Conservation (phyloP, 2,797 vertebrate genomes). For the Myotis daubentonii region DNA sequence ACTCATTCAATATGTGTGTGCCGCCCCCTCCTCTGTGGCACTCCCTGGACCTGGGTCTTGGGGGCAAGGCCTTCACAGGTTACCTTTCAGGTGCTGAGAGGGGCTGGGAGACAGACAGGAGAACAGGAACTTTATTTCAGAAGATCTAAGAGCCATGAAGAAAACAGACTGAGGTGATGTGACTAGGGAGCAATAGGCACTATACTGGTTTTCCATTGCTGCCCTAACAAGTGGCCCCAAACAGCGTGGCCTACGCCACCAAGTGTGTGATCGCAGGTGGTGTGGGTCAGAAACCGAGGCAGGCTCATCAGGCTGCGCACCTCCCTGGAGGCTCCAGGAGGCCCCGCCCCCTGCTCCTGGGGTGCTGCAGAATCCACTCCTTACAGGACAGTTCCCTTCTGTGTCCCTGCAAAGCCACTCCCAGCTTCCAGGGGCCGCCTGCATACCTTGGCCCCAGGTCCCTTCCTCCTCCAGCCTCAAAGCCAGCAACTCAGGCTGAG, state of each 20-base stretch:
- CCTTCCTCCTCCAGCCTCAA: not conserved
- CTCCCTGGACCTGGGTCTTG: not conserved
- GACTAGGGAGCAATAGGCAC: not conserved
- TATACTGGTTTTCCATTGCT: not conserved
- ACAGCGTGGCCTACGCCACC: not conserved
- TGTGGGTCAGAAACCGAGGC: not conserved
- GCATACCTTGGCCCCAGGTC: not conserved
- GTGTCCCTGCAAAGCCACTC: not conserved
- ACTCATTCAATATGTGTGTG: not conserved
- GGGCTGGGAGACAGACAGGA: too few species aligned
- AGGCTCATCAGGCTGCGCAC: fast-evolving
- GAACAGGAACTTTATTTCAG: not conserved
- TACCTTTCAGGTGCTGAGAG: too few species aligned
- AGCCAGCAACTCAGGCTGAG: not conserved
- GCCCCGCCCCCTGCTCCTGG: not conserved
- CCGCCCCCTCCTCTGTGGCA: not conserved
- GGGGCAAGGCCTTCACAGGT: not conserved
- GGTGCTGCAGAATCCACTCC: not conserved
- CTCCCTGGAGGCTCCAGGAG: not conserved
- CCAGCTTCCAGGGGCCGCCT: not conserved
- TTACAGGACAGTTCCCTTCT: not conserved
- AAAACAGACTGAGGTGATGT: not conserved
- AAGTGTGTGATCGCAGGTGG: not conserved
- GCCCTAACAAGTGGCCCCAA: not conserved
- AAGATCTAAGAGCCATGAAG: not conserved